Evolutionary conservation across 2,113 vertebrate species (phyloP), one percentile per base, ranked within the genome.

Genomic region (Lepus timidus): DNA sequence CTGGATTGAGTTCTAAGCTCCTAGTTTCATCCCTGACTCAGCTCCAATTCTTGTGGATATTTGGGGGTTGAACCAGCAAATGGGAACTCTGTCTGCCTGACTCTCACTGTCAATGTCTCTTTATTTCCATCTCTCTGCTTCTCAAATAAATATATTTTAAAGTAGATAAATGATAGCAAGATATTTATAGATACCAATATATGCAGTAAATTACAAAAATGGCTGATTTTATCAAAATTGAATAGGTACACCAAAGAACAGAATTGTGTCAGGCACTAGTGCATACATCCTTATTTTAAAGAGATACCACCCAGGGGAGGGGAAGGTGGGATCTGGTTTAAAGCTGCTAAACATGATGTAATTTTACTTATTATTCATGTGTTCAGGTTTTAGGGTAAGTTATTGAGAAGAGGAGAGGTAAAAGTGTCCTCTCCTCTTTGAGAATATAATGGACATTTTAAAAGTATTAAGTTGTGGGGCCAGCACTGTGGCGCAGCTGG

Each of bases 161-260:
- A 74, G 17, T 55, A 92, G 49, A 87, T 51, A 33, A 29, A 44
- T 82, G 17, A 95, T 70, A 85, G 25, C 31, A 76, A 96, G n/a
- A 82, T 13, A 33, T 51, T 36, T 25, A 9, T 80, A 70, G 23
- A 49, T 70, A 86, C 0, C 62, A 68, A 93, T 67, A 80, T 29
- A 71, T 49, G 3, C 17, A 3, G 13, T 2, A 65, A 2, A 52
- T 6, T 86, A 58, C 49, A 12, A 90, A 94, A 91, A 74, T 61
- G 22, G 3, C 27, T n/a, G 3, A 93, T 79, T 9, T 78, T 29
- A 81, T 68, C 9, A 64, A 91, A 93, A 91, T 31, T 39, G 31
- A 86, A 86, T 67, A 33, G 4, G 1, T 62, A 81, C 70, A 33
- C 7, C 36, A 89, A 85, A 86, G 27, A 52, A 80, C 8, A 82